Conservation (phyloP, 2,113 vertebrate species). For the Cebidichthys violaceus region DNA sequence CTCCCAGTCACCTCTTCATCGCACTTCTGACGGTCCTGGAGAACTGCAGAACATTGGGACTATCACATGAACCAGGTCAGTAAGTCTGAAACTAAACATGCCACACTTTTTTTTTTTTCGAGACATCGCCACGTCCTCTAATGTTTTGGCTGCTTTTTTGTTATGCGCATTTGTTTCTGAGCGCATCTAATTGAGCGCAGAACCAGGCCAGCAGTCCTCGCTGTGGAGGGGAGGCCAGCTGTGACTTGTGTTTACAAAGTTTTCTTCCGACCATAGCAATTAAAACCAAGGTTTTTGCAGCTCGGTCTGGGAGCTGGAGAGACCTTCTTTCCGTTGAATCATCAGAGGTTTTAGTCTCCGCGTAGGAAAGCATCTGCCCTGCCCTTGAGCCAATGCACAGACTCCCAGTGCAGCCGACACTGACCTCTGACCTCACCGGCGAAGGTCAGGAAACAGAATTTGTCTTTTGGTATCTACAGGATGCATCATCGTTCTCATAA, state of each 20-base stretch:
- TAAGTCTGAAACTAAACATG: background rate
- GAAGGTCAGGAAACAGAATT: constrained; percentile 40
- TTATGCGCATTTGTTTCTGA: constrained; percentile 10
- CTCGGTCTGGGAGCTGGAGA: background rate
- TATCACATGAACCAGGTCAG: constrained; percentile 76
- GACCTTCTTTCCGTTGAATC: constrained; percentile 29
- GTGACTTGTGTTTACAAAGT: constrained; percentile 50
- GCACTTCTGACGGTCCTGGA: constrained; percentile 69
- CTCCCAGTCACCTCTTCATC: constrained; percentile 62
- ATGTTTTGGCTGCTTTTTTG: background rate
- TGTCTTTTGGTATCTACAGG: constrained; percentile 19
- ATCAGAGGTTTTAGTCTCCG: constrained; percentile 8
- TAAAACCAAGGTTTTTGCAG: constrained; percentile 16
- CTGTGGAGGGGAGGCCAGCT: constrained; percentile 44
- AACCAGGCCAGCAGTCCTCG: constrained; percentile 10
- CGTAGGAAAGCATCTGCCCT: background rate
- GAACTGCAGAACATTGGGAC: constrained; percentile 54
- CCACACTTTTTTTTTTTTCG: too few species aligned
- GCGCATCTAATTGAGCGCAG: constrained; percentile 27
- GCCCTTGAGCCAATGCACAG: background rate
- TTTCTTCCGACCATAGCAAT: constrained; percentile 24
- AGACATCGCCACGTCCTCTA: background rate
- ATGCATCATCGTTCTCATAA: constrained; percentile 14
- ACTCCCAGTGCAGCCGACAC: constrained; percentile 11
- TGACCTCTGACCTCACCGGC: constrained; percentile 43